Percentiles rank a stretch among this genome's conserved stretches.
Conservation (phyloP, 2,113 vertebrate genomes). For the Eclectus roratus region DNA sequence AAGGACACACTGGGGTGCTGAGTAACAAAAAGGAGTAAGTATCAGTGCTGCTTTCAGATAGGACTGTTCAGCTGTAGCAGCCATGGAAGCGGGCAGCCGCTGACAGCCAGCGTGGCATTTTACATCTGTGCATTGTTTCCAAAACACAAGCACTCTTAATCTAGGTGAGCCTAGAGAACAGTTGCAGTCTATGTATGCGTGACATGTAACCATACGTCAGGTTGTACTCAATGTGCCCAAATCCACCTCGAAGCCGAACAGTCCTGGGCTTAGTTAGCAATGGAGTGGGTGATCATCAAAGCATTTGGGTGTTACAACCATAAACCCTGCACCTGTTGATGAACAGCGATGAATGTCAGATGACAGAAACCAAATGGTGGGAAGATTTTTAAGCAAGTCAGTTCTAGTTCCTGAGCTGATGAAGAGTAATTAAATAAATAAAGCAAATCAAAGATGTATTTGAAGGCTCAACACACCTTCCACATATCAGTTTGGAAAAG, state of each 20-base stretch:
- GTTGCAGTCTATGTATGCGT: accelerated
- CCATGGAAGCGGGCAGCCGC: background rate
- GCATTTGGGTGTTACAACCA: background rate
- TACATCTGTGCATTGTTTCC: background rate
- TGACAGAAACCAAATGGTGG: background rate
- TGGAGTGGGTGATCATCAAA: background rate
- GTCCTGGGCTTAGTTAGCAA: background rate
- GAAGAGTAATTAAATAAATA: background rate
- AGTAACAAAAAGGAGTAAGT: background rate
- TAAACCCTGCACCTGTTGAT: slow-evolving; percentile 19
- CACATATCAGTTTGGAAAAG: background rate
- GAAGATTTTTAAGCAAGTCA: background rate
- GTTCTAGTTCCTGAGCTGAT: background rate
- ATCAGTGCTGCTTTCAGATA: background rate
- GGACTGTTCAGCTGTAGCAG: background rate
- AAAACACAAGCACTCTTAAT: background rate
- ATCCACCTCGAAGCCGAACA: background rate
- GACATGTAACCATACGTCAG: background rate
- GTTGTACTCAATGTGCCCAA: background rate
- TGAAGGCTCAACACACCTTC: background rate
- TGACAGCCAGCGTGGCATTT: background rate
- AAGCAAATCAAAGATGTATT: background rate
- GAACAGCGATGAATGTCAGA: background rate
- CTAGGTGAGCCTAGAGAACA: background rate
- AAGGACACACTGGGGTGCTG: background rate